Percentiles rank a stretch among this genome's conserved stretches.
Evolutionary conservation across 1,140 invertebrate genomes (phyloP).

Genomic region (Brachionus rubens): DNA sequence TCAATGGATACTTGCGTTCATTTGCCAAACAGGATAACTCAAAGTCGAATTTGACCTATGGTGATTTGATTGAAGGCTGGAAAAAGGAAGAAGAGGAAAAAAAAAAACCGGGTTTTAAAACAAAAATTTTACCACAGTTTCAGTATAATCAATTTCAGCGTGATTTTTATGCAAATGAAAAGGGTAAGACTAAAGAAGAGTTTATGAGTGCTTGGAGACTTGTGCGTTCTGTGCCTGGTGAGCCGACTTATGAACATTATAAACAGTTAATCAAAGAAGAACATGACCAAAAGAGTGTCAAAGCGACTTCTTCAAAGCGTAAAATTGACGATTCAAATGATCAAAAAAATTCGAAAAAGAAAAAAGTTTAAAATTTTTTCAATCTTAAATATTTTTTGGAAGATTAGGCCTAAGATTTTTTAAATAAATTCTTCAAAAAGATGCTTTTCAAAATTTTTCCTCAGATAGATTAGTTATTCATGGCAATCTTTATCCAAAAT

Average conservation of each 20-base stretch:
- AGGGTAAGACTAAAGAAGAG: neutral
- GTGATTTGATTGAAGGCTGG: neutral
- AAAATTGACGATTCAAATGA: too few relatives aligned
- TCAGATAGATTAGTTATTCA: too few relatives aligned
- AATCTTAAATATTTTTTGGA: too few relatives aligned
- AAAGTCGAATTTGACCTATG: neutral
- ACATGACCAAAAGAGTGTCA: too few relatives aligned
- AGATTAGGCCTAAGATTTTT: too few relatives aligned
- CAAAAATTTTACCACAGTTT: conserved; percentile 14
- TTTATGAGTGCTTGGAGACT: neutral
- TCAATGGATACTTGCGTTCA: conserved; percentile 7
- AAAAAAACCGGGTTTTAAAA: neutral
- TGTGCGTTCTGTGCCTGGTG: neutral
- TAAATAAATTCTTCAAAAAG: too few relatives aligned
- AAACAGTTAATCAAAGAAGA: neutral
- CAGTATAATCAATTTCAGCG: conserved; percentile 17
- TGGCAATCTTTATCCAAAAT: too few relatives aligned
- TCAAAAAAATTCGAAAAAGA: too few relatives aligned
- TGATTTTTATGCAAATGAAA: conserved; percentile 23
- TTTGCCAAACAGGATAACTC: neutral
- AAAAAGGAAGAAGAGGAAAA: neutral
- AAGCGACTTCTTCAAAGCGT: too few relatives aligned
- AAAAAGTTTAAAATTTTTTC: too few relatives aligned
- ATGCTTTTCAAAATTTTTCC: too few relatives aligned
- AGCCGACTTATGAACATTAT: conserved; percentile 1